These are phyloP conservation scores for Catagonus wagneri DNA, from an alignment of 2,113 vertebrate species.

Conservation along the genomic window DNA sequence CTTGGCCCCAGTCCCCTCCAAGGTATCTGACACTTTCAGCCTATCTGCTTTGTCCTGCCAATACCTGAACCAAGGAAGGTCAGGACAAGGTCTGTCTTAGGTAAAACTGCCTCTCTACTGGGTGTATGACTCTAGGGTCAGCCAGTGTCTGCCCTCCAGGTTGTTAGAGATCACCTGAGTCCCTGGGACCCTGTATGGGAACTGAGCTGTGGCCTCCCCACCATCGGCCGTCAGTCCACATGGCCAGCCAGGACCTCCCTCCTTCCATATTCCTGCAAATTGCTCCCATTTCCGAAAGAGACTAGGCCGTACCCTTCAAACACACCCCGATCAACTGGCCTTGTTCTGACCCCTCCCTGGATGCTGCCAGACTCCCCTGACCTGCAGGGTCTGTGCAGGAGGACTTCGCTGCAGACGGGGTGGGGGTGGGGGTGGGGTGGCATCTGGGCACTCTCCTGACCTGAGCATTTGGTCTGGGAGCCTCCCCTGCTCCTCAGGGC, in stretches of 20 bases:
- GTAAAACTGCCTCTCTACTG: not conserved
- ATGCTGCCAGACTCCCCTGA: not conserved
- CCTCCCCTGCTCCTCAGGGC: not conserved
- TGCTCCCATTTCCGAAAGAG: not conserved
- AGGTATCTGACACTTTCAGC: not conserved
- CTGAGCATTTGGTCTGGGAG: not conserved
- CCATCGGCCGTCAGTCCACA: not conserved
- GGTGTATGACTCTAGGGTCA: not conserved
- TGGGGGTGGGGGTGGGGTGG: too few relatives aligned
- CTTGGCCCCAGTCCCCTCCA: not conserved
- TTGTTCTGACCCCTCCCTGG: not conserved
- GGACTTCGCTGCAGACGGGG: not conserved
- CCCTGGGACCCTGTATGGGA: not conserved
- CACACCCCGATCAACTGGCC: not conserved
- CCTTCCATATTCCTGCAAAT: not conserved
- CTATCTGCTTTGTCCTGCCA: not conserved
- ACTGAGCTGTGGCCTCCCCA: not conserved
- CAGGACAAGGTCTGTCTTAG: not conserved
- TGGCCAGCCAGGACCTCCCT: not conserved
- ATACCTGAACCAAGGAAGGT: not conserved
- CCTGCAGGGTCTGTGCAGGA: not conserved
- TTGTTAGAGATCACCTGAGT: not conserved
- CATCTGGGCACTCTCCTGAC: too few relatives aligned
- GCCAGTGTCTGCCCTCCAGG: not conserved
- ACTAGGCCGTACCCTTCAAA: not conserved